A percentile compares a stretch with the other conserved stretches of the same genome.
Evolutionary conservation across 1,140 invertebrate species (phyloP).

Genomic region (Eulimnadia texana): DNA sequence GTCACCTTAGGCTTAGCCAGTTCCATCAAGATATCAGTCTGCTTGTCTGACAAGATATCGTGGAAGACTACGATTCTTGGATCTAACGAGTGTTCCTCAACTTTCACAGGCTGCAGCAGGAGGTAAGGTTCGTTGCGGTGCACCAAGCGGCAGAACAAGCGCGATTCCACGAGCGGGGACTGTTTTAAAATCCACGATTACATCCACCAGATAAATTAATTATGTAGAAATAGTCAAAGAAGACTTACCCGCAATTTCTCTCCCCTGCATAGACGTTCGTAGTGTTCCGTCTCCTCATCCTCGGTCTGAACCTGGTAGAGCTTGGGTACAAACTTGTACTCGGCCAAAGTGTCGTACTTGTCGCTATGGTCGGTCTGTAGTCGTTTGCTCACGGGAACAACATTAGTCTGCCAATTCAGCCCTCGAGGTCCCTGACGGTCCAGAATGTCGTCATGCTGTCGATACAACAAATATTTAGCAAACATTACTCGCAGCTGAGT

Average conservation of each 20-base stretch:
- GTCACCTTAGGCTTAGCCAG: slow-evolving; percentile 34
- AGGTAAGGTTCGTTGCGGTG: slow-evolving; percentile 27
- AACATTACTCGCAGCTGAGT: background rate
- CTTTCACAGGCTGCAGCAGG: slow-evolving; percentile 32
- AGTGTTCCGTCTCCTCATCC: slow-evolving; percentile 28
- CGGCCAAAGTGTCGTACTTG: slow-evolving; percentile 11
- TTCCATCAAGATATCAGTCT: slow-evolving; percentile 31
- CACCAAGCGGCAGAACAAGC: background rate
- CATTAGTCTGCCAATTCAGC: slow-evolving; percentile 24
- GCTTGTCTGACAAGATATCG: slow-evolving; percentile 33
- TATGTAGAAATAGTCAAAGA: background rate
- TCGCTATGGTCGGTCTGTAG: slow-evolving; percentile 10
- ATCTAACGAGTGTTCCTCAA: slow-evolving; percentile 33
- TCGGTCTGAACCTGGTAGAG: slow-evolving; percentile 23
- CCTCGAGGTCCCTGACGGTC: slow-evolving; percentile 22
- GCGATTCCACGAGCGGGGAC: background rate
- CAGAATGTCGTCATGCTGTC: slow-evolving; percentile 21
- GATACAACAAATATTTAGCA: background rate
- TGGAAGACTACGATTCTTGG: slow-evolving; percentile 36
- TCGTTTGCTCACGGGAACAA: slow-evolving; percentile 22
- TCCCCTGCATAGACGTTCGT: slow-evolving; percentile 28
- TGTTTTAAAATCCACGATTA: background rate
- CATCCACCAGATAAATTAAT: background rate
- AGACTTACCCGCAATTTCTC: slow-evolving; percentile 22
- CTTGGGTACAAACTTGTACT: slow-evolving; percentile 20